Evolutionary conservation across 1,140 invertebrate species (phyloP), one percentile per base, ranked within the genome.

Genomic region (Popillia japonica): DNA sequence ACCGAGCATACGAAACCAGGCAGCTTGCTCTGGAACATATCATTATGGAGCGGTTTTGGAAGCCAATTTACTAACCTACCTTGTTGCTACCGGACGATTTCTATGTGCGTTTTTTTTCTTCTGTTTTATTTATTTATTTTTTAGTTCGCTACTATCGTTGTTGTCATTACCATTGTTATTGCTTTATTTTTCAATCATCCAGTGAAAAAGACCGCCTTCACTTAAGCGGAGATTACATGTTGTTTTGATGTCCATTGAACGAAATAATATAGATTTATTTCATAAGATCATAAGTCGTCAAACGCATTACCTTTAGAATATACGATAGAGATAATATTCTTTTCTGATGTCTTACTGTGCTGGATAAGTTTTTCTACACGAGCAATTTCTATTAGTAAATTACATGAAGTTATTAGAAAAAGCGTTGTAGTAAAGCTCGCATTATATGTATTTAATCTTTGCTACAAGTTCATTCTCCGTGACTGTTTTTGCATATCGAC

Each of bases 31-130:
- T 72, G 59, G 76, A 80, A 78, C 75, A 76, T 82, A 82, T 82
- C 76, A 82, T 82, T 82, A 82, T 78, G 11, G 41, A 80, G 81
- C 79, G 81, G 81, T 82, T 82, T 82, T 76, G 72, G 73, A 42
- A 72, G 80, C 72, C 76, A 82, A 80, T 82, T 82, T 82, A 78
- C 80, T 78, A 76, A 81, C 77, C 76, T 75, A 79, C 78, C 80
- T 82, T 72, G 78, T 82, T 81, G 81, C 81, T 82, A 82, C 81
- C 78, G 81, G 75, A 78, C 59, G n/a, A 17, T 77, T 77, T 68
- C 61, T 68, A 68, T 68, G 61, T 14, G 20, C 59, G 55, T 27
- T 42, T 41, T 40, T 42, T 34, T 34, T 34, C 20, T 48, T 68
- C 61, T 68, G 61, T 68, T 68, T 68, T 68, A 68, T 68, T 68